A percentile compares a stretch with the other conserved stretches of the same genome.
Evolutionary conservation across 2,113 vertebrate species (phyloP).

Genomic region (Cyprinodon variegatus): DNA sequence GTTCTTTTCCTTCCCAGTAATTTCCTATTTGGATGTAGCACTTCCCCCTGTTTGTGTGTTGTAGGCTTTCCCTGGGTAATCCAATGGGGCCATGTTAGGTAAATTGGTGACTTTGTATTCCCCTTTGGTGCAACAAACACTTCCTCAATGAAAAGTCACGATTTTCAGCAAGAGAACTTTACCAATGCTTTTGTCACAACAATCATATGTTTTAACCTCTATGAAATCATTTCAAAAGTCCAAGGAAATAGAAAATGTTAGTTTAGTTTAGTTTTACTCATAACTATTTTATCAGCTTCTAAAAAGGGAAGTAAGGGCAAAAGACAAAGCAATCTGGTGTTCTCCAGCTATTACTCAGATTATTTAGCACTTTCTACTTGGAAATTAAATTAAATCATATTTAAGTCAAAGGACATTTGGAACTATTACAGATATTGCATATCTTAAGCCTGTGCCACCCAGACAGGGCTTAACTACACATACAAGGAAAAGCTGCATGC

Average conservation of each 20-base stretch:
- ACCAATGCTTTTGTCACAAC: not conserved
- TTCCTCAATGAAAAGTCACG: not conserved
- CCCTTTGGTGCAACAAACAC: not conserved
- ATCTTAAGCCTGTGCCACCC: not conserved
- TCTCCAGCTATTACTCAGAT: not conserved
- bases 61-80: not conserved
- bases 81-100: not conserved
- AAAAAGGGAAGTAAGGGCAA: not conserved
- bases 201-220: not conserved
- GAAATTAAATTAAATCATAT: not conserved
- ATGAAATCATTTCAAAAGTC: not conserved
- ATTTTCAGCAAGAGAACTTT: not conserved
- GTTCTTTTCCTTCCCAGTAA: not conserved
- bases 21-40: not conserved
- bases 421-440: not conserved
- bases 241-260: not conserved
- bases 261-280: no score
- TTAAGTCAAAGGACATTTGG: not conserved
- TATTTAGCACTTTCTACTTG: not conserved
- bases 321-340: not conserved
- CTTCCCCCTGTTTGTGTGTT: no score
- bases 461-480: not conserved
- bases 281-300: not conserved
- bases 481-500: not conserved
- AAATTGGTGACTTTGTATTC: not conserved